Base-by-base conservation (phyloP, 53 echinoderm and acorn worm genomes). In the Actinopyga echinites region DNA sequence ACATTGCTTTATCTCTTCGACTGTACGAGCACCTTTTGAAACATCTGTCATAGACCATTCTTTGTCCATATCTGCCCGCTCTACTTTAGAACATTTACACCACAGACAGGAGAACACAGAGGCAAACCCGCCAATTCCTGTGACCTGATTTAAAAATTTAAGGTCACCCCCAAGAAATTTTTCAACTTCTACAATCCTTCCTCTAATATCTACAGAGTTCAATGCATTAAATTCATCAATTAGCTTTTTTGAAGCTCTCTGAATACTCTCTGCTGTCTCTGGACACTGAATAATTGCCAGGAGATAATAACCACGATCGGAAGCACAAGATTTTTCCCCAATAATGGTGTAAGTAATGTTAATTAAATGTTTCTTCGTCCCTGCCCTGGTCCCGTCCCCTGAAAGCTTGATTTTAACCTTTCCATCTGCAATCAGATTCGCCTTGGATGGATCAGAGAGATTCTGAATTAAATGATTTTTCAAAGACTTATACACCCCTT, bases 321-420 rank as follows among this genome's bases (percentile, higher is more conserved):
- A 88, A 8, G 31, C 11, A 88, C 85, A 90, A 6, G 83, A 28
- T 28, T 80, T 65, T 17, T 93, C 90, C 3, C 83, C 85, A 20
- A 85, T 56, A 4, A 93, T 68, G 8, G 90, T 93, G 45, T 88
- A 90, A 77, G 65, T 87, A 11, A 93, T 49, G 78, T 90, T 87
- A 17, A 90, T 80, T 38, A 87, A 10, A 43, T 87, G 90, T 53
- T 90, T 90, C 52, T 87, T 87, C 1, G 82, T 85, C 5, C 85
- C 90, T 24, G 88, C 82, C 24, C 90, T 40, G 25, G 85, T 90
- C 2, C 93, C 93, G 80, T 90, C 93, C 1, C 93, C 93, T 75
- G 81, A 84, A 1, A 90, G n/a, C 66, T 93, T 89, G 17, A 93
- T 87, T 85, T 77, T 84, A n/a, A 90, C 82, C 38, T 67, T 89